Conservation (phyloP, 2,888 invertebrate species). For the Calliscelio sp. region DNA sequence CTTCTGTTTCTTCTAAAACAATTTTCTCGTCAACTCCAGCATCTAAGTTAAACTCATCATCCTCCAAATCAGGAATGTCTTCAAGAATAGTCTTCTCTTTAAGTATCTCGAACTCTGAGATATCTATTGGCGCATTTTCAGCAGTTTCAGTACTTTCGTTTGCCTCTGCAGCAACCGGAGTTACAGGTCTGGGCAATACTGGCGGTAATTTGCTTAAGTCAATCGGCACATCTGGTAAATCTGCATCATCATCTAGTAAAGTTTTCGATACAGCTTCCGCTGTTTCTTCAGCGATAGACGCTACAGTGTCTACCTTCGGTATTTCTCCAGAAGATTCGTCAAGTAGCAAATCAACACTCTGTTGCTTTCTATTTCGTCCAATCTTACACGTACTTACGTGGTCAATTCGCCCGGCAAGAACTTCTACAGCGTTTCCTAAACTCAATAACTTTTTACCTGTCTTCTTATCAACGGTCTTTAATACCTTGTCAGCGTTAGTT, state of each 20-base stretch:
- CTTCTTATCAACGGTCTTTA: conserved; percentile 90
- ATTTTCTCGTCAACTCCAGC: conserved; percentile 72
- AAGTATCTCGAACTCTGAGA: conserved; percentile 87
- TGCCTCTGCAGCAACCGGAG: conserved; percentile 76
- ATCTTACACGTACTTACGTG: conserved; percentile 87
- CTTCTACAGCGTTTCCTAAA: conserved; percentile 95
- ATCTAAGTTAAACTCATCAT: conserved; percentile 81
- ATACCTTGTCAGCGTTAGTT: conserved; percentile 93
- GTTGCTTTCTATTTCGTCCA: conserved; percentile 76
- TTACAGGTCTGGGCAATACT: conserved; percentile 80
- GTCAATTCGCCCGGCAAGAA: conserved; percentile 93
- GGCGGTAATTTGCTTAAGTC: conserved; percentile 87
- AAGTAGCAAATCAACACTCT: conserved; percentile 88
- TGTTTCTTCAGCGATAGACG: conserved; percentile 28
- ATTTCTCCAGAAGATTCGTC: conserved; percentile 87
- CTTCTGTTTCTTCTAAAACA: conserved; percentile 82
- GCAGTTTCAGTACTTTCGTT: conserved; percentile 52
- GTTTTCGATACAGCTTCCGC: conserved; percentile 86
- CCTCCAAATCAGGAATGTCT: conserved; percentile 84
- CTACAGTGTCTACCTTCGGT: conserved; percentile 37
- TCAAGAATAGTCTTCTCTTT: conserved; percentile 83
- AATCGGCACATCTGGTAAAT: conserved; percentile 90
- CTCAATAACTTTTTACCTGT: conserved; percentile 92
- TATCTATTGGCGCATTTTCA: conserved; percentile 78
- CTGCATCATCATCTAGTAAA: conserved; percentile 91